Evolutionary conservation across 2,888 invertebrate species (phyloP).

Genomic region (Platycheirus rosarum): DNA sequence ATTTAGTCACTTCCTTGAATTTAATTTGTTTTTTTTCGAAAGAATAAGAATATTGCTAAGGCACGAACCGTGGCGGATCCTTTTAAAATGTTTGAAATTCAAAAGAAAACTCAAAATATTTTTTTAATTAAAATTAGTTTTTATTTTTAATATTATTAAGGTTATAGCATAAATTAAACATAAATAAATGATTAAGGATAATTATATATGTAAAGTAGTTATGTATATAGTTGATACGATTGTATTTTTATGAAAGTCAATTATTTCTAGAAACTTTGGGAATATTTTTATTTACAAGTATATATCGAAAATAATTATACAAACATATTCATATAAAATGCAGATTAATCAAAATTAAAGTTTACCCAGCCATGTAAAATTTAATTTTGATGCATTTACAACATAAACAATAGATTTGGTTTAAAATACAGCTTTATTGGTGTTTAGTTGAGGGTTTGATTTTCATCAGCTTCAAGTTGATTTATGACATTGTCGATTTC

Average conservation of each 20-base stretch:
- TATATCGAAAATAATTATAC: constrained; percentile 31
- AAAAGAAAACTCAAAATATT: not conserved
- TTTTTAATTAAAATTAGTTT: constrained; percentile 29
- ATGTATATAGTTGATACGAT: constrained; percentile 19
- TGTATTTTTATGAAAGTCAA: constrained; percentile 17
- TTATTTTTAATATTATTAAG: constrained; percentile 47
- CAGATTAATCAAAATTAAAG: constrained; percentile 58
- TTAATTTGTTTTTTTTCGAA: too few relatives aligned
- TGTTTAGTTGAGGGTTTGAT: constrained; percentile 74
- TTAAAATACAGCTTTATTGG: constrained; percentile 2
- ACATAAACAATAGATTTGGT: constrained; percentile 9
- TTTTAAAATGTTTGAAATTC: not conserved
- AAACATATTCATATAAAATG: constrained; percentile 29
- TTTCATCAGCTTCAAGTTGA: constrained; percentile 75
- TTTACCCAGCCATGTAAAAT: constrained; percentile 72
- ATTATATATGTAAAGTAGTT: not conserved
- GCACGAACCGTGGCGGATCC: too few relatives aligned
- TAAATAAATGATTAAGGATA: not conserved
- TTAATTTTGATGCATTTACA: constrained; percentile 60
- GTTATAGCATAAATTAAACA: constrained; percentile 31
- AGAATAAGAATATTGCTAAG: too few relatives aligned
- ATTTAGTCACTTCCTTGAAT: too few relatives aligned
- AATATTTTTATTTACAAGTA: constrained; percentile 60
- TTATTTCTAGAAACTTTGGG: constrained; percentile 20
- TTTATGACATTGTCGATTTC: constrained; percentile 77